A percentile compares a stretch with the other conserved stretches of the same genome.
Conservation (phyloP, 1,140 invertebrate genomes). For the Nomia melanderi region DNA sequence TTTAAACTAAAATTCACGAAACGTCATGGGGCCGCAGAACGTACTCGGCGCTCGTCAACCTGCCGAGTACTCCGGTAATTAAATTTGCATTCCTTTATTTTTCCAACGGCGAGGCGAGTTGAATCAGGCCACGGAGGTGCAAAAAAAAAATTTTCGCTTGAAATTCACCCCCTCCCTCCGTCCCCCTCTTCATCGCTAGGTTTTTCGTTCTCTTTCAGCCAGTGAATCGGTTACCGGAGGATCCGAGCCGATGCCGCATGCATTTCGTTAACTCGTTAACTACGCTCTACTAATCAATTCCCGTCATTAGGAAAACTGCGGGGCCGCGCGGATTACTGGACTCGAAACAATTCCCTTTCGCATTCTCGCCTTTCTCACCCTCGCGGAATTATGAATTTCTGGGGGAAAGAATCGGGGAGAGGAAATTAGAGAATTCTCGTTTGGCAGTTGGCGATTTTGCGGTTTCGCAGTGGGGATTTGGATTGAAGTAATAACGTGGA, state of each 20-base stretch:
- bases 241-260: background rate
- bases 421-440: no score
- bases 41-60: slow-evolving; percentile 9
- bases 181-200: no score
- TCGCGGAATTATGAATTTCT: no score
- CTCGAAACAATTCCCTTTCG: no score
- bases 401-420: no score
- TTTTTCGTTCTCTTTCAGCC: no score
- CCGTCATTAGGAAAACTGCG: background rate
- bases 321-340: no score
- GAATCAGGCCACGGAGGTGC: slow-evolving; percentile 34
- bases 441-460: no score
- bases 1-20: slow-evolving; percentile 41
- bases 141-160: slow-evolving; percentile 24
- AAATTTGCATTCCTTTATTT: slow-evolving; percentile 54
- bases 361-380: no score
- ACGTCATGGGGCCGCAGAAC: slow-evolving; percentile 24
- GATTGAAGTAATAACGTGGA: no score
- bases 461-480: no score
- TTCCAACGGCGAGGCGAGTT: background rate
- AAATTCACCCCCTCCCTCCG: background rate
- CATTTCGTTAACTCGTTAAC: slow-evolving; percentile 23
- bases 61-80: slow-evolving; percentile 45
- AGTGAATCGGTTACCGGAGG: no score
- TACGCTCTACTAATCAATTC: slow-evolving; percentile 16